Base-by-base conservation (phyloP, 2,113 vertebrate species). In the Poecilia latipinna region DNA sequence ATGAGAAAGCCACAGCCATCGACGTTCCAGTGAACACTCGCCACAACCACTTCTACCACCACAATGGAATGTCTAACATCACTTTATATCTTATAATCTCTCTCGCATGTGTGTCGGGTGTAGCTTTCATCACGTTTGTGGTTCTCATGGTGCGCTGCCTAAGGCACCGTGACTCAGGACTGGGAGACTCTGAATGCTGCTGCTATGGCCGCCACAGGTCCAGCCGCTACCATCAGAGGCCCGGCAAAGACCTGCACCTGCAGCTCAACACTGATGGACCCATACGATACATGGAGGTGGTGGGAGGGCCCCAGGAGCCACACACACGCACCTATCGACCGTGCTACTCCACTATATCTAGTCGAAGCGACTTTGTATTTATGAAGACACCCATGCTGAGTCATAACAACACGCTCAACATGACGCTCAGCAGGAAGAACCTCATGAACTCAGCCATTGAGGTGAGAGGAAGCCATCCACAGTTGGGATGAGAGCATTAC, bases 231-330 rank as follows among this genome's bases (percentile, higher is more conserved):
- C 95, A 95, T 79, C 95, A 95, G 82, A 93, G 95, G 81, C 83
- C 95, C 0, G 35, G 95, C 78, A 95, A 96, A 75, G 95, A 96
- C 91, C 95, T 96, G 69, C 94, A 90, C 28, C 93, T 96, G 84
- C 96, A 96, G 89, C 95, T 96, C 76, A 96, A 96, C 89, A 94
- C 95, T 15, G 96, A 96, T 77, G 95, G 96, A 86, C 96, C 96
- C 76, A 96, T 97, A 87, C 95, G 96, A 80, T 97, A 97, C 82
- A 95, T 96, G 95, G 96, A 97, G 0, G 96, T 97, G 73, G 96
- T 96, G 74, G 95, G 95, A 61, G 95, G 93, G 0, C 84, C 94
- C 71, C 90, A 95, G 90, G 95, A 95, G 17, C 93, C 94, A 13
- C 93, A 96, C 86, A 93, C 92, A 39, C 95, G 95, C 73, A 95